Evolutionary conservation across 2,888 invertebrate species (phyloP), one percentile per base, ranked within the genome.

Genomic region (Phania funesta): DNA sequence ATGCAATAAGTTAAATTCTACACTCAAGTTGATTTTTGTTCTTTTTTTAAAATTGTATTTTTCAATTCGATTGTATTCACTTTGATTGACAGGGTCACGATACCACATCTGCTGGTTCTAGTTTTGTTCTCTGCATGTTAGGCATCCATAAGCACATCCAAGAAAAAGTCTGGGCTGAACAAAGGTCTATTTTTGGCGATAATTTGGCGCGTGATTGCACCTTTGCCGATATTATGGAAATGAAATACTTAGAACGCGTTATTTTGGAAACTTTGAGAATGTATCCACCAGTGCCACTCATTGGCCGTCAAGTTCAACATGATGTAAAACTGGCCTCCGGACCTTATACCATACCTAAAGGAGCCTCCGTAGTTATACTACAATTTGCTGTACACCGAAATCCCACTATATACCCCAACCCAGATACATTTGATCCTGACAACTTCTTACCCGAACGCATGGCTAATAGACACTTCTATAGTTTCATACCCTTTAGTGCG

Each of bases 51-150:
- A 4, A 26, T 52, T 52, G 24, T 46, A 18, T 50, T 50, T 24
- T 52, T 24, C 3, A 13, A 3, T 24, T 3, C 18, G 9, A 8
- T 20, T 18, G 2, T 16, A 1, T 13, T 26, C 26, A 18, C 4
- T 50, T 41, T 38, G 18, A 20, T 35, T 54, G 9, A 9, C 84
- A 94, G 94, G 96, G 96, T 2, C 96, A 96, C 89, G 96, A 96
- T 87, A 96, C 96, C 7, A 96, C 96, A 0, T 95, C 96, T 9
- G 96, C 97, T 35, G 97, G 96, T 1, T 95, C 97, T 84, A 96
- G 96, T 89, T 98, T 97, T 93, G 95, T 96, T 80, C 92, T 97
- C 6, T 95, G 95, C 85, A 92, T 97, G 87, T 93, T 98, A 88
- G 97, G 96, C 4, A 93, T 95, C 50, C 94, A 97, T 87, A 95